These are phyloP conservation scores for Pissodes strobi DNA, from an alignment of 1,140 invertebrate species.

Conservation along the genomic window DNA sequence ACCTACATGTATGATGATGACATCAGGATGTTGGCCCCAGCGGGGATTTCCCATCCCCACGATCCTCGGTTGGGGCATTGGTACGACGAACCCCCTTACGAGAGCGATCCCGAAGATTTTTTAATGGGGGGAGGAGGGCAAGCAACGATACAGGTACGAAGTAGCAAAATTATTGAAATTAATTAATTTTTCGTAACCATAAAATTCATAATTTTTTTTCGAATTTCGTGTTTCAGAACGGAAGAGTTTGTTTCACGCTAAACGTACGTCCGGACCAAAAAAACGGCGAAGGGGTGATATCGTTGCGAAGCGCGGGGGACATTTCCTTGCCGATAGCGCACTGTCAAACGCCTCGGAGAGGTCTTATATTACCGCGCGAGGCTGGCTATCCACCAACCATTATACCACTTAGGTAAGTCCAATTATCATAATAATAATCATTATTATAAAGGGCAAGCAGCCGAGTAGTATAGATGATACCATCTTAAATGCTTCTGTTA, in stretches of 20 bases:
- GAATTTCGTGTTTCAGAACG: too few relatives aligned
- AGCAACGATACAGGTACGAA: slow-evolving; percentile 62
- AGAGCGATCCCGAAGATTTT: slow-evolving; percentile 86
- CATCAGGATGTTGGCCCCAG: slow-evolving; percentile 65
- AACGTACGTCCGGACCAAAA: slow-evolving; percentile 70
- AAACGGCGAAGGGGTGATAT: slow-evolving; percentile 77
- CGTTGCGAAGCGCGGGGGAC: slow-evolving; percentile 81
- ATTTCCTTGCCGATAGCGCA: slow-evolving; percentile 77
- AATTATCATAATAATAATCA: not conserved
- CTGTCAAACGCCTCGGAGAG: slow-evolving; percentile 65
- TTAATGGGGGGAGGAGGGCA: slow-evolving; percentile 76
- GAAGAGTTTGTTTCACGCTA: slow-evolving; percentile 76
- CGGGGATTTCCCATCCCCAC: slow-evolving; percentile 51
- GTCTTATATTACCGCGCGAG: slow-evolving; percentile 79
- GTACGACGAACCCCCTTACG: slow-evolving; percentile 89
- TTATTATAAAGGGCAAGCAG: too few relatives aligned
- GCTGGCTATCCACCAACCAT: slow-evolving; percentile 78
- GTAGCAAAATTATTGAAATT: not conserved
- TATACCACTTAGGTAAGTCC: slow-evolving; percentile 69
- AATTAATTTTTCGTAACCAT: not conserved
- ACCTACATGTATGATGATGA: slow-evolving; percentile 91
- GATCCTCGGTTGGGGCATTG: slow-evolving; percentile 70
- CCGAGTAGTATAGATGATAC: too few relatives aligned
- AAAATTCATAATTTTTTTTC: not conserved
- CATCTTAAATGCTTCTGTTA: too few relatives aligned